These are phyloP conservation scores for Rattus rattus DNA, from an alignment of 2,113 vertebrate genomes.

Conservation along the genomic window DNA sequence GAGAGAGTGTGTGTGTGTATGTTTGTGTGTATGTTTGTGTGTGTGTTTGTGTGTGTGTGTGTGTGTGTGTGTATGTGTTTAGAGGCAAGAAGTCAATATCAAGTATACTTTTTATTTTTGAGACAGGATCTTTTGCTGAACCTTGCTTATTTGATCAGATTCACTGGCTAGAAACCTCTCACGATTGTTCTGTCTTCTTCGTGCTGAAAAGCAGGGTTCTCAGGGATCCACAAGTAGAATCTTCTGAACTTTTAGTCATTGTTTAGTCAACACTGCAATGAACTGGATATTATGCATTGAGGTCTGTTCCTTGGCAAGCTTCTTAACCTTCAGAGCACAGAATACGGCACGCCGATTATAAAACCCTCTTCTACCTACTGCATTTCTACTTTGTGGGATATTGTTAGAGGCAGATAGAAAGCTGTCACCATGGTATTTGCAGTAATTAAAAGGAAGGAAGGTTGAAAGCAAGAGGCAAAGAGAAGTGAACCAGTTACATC, in stretches of 20 bases:
- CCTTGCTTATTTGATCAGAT: background rate
- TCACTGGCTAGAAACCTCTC: too few species aligned
- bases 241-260: background rate
- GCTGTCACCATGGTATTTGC: background rate
- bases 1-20: background rate
- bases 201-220: background rate
- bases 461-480: background rate
- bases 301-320: background rate
- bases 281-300: background rate
- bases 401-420: background rate
- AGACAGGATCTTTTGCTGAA: background rate
- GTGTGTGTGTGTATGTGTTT: background rate
- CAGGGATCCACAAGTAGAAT: background rate
- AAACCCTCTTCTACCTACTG: background rate
- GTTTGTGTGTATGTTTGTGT: background rate
- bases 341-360: background rate
- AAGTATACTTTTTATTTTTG: background rate
- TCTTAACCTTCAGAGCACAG: background rate
- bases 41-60: background rate
- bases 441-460: background rate
- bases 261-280: background rate
- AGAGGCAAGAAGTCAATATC: background rate
- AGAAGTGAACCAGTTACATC: background rate
- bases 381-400: background rate
- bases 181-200: background rate